A percentile compares a stretch with the other conserved stretches of the same genome.
phyloP scores from a whole-genome alignment of 92 coral and sea anemone species.

The Epizoanthus fatuus region DNA sequence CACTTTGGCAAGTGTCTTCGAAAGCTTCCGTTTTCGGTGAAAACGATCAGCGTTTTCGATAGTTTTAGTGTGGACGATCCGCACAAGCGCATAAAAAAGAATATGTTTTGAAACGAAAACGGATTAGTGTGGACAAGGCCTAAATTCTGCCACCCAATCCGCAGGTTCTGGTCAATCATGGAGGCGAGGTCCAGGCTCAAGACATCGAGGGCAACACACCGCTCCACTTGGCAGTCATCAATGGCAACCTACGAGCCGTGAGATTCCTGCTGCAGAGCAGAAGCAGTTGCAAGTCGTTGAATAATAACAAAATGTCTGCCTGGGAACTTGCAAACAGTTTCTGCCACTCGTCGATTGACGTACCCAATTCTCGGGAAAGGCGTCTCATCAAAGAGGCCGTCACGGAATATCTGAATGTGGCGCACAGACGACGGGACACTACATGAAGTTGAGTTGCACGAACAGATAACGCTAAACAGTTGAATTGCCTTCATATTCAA shows the following conservation, averaged over 20 bases:
- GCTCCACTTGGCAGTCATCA: constrained; percentile 29
- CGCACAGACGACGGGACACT: constrained; percentile 39
- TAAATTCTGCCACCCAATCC: too few relatives aligned
- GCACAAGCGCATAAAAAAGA: too few relatives aligned
- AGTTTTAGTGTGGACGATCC: too few relatives aligned
- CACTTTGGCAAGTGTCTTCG: too few relatives aligned
- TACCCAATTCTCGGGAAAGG: constrained; percentile 41
- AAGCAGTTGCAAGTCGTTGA: constrained; percentile 20
- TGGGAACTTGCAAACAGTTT: constrained; percentile 35
- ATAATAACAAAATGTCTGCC: constrained; percentile 14
- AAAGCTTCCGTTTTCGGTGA: too few relatives aligned
- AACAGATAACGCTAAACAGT: background rate
- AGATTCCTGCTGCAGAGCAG: constrained; percentile 23
- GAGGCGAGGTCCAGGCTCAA: constrained; percentile 22
- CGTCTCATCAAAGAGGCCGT: constrained; percentile 37
- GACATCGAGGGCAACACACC: constrained; percentile 37
- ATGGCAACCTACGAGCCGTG: constrained; percentile 31
- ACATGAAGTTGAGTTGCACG: constrained; percentile 1
- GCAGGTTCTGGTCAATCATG: constrained; percentile 30
- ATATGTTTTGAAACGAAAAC: too few relatives aligned
- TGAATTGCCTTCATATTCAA: too few relatives aligned
- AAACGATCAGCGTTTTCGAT: too few relatives aligned
- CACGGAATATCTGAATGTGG: background rate
- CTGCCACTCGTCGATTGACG: constrained; percentile 28
- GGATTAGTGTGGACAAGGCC: too few relatives aligned